phyloP scores from a whole-genome alignment of 2,888 invertebrate species.

The Acanthoscelides obtectus region DNA sequence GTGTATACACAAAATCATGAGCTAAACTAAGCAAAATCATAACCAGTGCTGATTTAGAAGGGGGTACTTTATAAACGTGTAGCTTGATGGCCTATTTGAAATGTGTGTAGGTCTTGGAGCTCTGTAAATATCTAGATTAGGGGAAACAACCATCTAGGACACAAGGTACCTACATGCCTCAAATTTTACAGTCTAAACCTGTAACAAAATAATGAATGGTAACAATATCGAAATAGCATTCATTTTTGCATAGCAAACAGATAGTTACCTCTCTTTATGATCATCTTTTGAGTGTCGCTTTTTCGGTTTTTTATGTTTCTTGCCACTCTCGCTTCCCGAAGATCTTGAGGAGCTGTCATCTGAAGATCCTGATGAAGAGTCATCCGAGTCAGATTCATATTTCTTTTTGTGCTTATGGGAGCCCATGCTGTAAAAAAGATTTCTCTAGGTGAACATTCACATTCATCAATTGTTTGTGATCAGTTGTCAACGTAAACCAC shows the following conservation, averaged over 20 bases:
- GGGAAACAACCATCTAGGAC: not conserved
- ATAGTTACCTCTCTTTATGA: not conserved
- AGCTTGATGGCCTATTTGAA: not conserved
- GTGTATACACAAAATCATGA: too few species aligned
- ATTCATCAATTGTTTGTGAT: too few species aligned
- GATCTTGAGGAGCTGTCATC: not conserved
- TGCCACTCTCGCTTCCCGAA: slow-evolving; percentile 12
- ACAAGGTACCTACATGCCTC: not conserved
- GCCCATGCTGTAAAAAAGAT: slow-evolving; percentile 18
- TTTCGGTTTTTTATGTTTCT: slow-evolving; percentile 8
- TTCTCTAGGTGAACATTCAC: too few species aligned
- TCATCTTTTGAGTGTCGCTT: not conserved
- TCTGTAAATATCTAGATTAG: not conserved
- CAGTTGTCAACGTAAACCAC: too few species aligned
- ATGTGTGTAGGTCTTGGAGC: not conserved
- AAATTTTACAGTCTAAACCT: not conserved
- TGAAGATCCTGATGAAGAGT: slow-evolving; percentile 9
- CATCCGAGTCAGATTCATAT: slow-evolving; percentile 19
- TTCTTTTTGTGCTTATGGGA: slow-evolving; percentile 21
- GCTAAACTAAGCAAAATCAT: too few species aligned
- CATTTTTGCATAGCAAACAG: not conserved
- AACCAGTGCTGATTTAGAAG: not conserved
- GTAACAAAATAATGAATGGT: not conserved
- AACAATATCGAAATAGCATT: not conserved
- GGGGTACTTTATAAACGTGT: not conserved